phyloP scores from a whole-genome alignment of 2,113 vertebrate genomes.

The Chlorodrepanis virens region DNA sequence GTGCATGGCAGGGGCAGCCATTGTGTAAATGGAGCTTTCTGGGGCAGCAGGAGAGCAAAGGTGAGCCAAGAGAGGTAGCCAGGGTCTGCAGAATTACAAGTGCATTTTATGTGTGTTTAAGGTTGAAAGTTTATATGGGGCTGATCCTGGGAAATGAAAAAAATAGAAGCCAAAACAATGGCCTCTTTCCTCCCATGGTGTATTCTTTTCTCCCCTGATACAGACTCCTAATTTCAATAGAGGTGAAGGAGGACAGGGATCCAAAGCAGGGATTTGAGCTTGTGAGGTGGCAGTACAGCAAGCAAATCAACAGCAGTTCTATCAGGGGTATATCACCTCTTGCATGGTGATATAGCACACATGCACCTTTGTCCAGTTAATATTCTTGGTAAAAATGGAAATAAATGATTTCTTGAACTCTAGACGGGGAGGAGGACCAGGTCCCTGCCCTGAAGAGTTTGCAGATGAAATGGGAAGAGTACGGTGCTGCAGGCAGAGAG shows the following conservation, averaged over 20 bases:
- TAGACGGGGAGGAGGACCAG: neutral
- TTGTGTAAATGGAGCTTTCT: neutral
- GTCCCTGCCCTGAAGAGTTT: constrained; percentile 5
- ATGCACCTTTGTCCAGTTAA: neutral
- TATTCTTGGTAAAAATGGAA: neutral
- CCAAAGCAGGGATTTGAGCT: neutral
- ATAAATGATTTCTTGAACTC: neutral
- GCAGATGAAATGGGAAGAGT: neutral
- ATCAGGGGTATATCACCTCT: neutral
- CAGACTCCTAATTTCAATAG: neutral
- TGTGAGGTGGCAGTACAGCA: neutral
- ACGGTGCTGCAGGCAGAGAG: neutral
- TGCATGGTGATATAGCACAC: neutral
- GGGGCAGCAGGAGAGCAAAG: neutral
- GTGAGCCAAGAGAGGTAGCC: neutral
- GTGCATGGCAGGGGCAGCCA: neutral
- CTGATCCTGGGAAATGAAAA: neutral
- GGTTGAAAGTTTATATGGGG: neutral
- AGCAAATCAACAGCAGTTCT: neutral
- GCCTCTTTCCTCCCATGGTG: neutral
- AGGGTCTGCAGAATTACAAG: neutral
- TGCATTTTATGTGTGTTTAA: neutral
- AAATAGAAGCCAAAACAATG: neutral
- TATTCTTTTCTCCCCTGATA: neutral
- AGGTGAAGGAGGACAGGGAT: neutral